phyloP scores from a whole-genome alignment of 2,797 vertebrate genomes.

The Taeniopygia guttata region DNA sequence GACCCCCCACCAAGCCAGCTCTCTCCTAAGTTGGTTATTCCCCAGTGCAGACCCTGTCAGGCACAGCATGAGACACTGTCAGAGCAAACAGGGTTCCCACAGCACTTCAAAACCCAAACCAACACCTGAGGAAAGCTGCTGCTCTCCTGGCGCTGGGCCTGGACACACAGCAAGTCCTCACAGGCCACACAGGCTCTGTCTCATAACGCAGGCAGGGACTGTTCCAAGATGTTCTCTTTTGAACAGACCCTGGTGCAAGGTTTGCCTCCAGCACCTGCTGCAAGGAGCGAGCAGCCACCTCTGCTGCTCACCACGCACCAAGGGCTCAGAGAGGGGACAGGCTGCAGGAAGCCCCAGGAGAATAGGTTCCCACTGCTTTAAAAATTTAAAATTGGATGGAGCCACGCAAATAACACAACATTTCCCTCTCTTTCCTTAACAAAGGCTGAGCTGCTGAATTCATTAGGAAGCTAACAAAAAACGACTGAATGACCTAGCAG shows the following conservation, averaged over 20 bases:
- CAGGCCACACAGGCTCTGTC: not conserved
- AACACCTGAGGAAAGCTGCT: not conserved
- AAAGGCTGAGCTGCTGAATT: not conserved
- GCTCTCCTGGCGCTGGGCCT: not conserved
- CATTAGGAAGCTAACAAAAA: not conserved
- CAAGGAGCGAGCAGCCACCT: not conserved
- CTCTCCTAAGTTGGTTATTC: accelerated
- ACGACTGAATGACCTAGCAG: not conserved
- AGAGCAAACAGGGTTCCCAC: not conserved
- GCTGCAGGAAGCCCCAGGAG: not conserved
- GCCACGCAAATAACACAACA: not conserved
- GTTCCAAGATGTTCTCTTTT: not conserved
- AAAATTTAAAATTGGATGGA: not conserved
- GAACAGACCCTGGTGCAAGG: not conserved
- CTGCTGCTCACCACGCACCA: not conserved
- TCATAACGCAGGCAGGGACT: not conserved
- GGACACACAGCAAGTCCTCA: not conserved
- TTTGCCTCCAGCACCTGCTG: not conserved
- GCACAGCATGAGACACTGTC: not conserved
- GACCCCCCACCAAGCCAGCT: not conserved
- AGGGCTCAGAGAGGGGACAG: not conserved
- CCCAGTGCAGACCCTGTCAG: not conserved
- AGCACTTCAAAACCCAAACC: not conserved
- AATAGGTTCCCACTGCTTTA: not conserved
- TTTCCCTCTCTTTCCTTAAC: not conserved